Evolutionary conservation across 1,140 invertebrate species (phyloP).

Genomic region (Danaus melanippus): DNA sequence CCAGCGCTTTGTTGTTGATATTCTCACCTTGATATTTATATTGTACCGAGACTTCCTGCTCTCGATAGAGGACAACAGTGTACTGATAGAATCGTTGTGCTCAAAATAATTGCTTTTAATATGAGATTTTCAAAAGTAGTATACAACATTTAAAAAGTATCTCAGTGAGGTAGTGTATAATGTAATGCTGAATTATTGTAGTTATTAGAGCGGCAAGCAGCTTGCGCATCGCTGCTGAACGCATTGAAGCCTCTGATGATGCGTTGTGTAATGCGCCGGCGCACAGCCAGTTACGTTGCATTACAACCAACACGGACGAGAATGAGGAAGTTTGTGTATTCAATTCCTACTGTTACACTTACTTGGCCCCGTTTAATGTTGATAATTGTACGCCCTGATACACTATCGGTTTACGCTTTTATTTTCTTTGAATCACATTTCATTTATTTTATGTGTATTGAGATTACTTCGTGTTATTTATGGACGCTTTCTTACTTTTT

Average conservation of each 20-base stretch:
- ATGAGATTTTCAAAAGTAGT: conserved; percentile 11
- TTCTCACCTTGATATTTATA: conserved; percentile 64
- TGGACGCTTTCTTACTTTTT: neutral
- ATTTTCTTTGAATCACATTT: no score
- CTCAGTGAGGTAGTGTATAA: conserved; percentile 5
- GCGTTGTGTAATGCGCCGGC: conserved; percentile 54
- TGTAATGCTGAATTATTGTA: conserved; percentile 1
- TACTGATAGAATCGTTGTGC: conserved; percentile 13
- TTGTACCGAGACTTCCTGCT: conserved; percentile 51
- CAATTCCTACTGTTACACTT: conserved; percentile 64
- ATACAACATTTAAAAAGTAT: conserved; percentile 14
- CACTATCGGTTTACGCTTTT: no score
- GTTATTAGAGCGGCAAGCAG: conserved; percentile 53
- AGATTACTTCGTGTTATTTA: no score
- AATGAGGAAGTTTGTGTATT: conserved; percentile 53
- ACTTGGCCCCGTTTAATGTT: conserved; percentile 40
- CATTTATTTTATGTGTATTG: no score
- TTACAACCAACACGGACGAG: conserved; percentile 47
- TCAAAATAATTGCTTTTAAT: conserved; percentile 15
- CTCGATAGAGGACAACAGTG: conserved; percentile 37
- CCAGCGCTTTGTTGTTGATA: conserved; percentile 17
- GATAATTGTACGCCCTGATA: conserved; percentile 12
- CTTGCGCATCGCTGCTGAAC: conserved; percentile 12
- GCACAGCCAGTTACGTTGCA: conserved; percentile 38
- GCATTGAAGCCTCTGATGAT: conserved; percentile 21